Base-by-base conservation (phyloP, 2,113 vertebrate species). In the Benitochromis conjunctus region DNA sequence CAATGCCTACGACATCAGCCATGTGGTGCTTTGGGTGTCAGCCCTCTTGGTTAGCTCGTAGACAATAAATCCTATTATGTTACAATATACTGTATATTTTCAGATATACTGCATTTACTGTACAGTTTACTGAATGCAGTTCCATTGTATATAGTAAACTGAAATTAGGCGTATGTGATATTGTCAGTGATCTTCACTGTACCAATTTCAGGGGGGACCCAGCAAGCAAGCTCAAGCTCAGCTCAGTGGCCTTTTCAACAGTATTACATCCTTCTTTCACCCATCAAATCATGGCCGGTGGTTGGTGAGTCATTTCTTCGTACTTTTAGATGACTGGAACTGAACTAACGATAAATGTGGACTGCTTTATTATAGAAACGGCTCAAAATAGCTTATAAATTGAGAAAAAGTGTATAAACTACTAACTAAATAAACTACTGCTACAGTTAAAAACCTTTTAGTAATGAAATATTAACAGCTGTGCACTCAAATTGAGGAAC, bases 281-380 rank as follows among this genome's bases (percentile, higher is more conserved):
- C 98, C 98, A 54, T 99, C 98, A 84, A 99, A 99, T 92, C 98
- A 99, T 3, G 98, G 98, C 9, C 97, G 98, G 71, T 99, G 98
- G 98, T 94, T 99, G 97, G 98, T 99, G 94, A 98, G 98, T 96
- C 29, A 36, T 19, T 26, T 79, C 43, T 53, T 78, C 3, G 3
- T 34, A 69, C 5, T 71, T 81, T 55, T 83, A 3, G 9, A 62
- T 38, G 14, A 36, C 48, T 62, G 24, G 5, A 82, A 58, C 8
- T 16, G 18, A 86, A 43, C 21, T 62, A 54, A 21, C 34, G 14
- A 58, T 53, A 24, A 80, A 53, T 76, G 26, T 76, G 7, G 41
- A 71, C 66, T 43, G 26, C 9, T n/a, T 56, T 24, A 24, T 11
- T 57, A 14, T 7, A 10, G 51, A 19, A 36, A 54, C 3, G 3